Conservation (phyloP, 2,113 vertebrate genomes). For the Cephalophus harveyi region DNA sequence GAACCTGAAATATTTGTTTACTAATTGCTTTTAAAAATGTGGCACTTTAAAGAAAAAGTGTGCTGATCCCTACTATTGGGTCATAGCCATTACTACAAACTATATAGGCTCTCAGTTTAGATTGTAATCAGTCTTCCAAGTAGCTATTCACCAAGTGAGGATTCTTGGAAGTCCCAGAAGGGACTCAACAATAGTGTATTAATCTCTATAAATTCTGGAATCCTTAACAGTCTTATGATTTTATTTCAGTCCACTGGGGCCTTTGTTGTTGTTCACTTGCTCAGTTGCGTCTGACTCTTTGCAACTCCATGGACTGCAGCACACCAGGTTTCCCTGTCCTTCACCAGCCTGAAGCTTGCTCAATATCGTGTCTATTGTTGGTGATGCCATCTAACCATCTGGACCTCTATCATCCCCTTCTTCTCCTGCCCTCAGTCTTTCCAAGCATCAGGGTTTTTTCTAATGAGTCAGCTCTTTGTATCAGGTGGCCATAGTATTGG, state of each 20-base stretch:
- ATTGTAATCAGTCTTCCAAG: background rate
- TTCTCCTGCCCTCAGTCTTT: background rate
- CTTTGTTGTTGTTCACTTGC: background rate
- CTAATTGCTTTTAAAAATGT: background rate
- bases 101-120: background rate
- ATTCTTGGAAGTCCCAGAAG: background rate
- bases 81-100: background rate
- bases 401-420: background rate
- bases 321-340: background rate
- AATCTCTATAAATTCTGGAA: background rate
- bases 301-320: background rate
- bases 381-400: background rate
- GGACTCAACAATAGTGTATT: background rate
- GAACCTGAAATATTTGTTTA: background rate
- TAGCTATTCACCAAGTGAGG: background rate
- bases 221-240: background rate
- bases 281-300: background rate
- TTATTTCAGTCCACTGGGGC: background rate
- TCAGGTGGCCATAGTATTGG: background rate
- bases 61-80: background rate
- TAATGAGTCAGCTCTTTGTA: background rate
- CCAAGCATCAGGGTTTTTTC: background rate
- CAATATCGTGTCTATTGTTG: background rate
- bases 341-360: background rate
- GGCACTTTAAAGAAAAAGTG: background rate